Evolutionary conservation across 2,888 invertebrate genomes (phyloP).

Genomic region (Allacma fusca): DNA sequence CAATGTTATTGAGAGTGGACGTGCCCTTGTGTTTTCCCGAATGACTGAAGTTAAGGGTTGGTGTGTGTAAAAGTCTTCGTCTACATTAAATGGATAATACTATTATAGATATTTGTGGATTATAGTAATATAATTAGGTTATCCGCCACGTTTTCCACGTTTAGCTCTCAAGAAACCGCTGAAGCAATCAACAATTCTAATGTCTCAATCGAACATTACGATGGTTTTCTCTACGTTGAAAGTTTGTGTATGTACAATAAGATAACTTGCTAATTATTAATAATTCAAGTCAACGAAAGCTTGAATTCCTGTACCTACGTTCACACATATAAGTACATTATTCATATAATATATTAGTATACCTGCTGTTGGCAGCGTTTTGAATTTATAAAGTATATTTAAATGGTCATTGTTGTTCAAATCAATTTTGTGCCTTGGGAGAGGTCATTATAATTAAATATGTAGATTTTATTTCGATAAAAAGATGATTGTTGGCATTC

Average conservation of each 20-base stretch:
- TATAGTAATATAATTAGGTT: not conserved
- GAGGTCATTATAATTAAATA: too few relatives aligned
- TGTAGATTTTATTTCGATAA: too few relatives aligned
- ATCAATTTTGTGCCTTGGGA: conserved; percentile 6
- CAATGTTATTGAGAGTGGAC: not conserved
- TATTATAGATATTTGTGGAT: not conserved
- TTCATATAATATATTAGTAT: not conserved
- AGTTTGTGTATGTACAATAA: not conserved
- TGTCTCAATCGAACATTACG: conserved; percentile 19
- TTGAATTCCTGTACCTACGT: not conserved
- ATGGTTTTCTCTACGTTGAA: not conserved
- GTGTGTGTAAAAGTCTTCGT: not conserved
- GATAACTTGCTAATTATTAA: not conserved
- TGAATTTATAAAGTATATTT: not conserved
- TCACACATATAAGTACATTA: not conserved
- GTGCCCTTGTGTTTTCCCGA: not conserved
- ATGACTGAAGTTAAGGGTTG: not conserved
- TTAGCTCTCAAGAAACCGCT: conserved; percentile 14
- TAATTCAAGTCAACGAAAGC: not conserved
- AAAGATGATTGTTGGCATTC: too few relatives aligned
- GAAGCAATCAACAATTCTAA: conserved; percentile 8
- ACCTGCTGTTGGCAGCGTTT: not conserved
- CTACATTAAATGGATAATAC: not conserved
- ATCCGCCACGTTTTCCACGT: not conserved
- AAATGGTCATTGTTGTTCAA: not conserved